Conservation (phyloP, 2,797 vertebrate genomes). For the Pogonophryne albipinna region DNA sequence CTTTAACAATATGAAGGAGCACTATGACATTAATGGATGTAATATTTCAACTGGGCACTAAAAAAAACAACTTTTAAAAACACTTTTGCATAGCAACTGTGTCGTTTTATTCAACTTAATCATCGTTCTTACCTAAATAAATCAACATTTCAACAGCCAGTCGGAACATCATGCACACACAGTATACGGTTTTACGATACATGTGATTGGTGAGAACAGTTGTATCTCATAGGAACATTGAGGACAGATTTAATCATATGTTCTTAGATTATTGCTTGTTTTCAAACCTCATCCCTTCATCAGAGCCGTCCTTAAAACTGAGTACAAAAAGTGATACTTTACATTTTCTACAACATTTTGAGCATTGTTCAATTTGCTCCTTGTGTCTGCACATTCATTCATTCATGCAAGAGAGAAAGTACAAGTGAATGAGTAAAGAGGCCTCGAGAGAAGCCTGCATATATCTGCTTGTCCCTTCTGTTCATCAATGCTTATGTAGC, state of each 20-base stretch:
- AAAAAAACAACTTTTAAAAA: neutral
- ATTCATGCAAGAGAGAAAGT: conserved; percentile 51
- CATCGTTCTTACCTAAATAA: conserved; percentile 54
- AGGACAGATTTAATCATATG: conserved; percentile 7
- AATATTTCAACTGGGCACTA: neutral
- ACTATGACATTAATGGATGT: neutral
- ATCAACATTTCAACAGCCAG: conserved; percentile 30
- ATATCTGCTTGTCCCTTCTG: neutral
- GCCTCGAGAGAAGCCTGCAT: neutral
- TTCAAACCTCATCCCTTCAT: conserved; percentile 13
- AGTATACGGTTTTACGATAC: conserved; percentile 20
- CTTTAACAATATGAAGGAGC: neutral
- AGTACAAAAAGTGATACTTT: conserved; percentile 23
- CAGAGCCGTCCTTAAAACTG: neutral
- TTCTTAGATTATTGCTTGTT: conserved; percentile 61
- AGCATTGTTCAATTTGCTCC: conserved; percentile 11
- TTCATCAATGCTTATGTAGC: neutral
- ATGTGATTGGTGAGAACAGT: conserved; percentile 9
- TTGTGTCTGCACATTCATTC: conserved; percentile 20
- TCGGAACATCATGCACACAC: conserved; percentile 65
- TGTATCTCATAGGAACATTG: conserved; percentile 4
- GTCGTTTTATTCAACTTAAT: conserved; percentile 51
- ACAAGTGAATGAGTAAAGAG: conserved; percentile 1
- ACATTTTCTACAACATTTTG: conserved; percentile 10
- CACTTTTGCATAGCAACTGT: conserved; percentile 67